Base-by-base conservation (phyloP, 2,888 invertebrate species). In the Argynnis bischoffii region DNA sequence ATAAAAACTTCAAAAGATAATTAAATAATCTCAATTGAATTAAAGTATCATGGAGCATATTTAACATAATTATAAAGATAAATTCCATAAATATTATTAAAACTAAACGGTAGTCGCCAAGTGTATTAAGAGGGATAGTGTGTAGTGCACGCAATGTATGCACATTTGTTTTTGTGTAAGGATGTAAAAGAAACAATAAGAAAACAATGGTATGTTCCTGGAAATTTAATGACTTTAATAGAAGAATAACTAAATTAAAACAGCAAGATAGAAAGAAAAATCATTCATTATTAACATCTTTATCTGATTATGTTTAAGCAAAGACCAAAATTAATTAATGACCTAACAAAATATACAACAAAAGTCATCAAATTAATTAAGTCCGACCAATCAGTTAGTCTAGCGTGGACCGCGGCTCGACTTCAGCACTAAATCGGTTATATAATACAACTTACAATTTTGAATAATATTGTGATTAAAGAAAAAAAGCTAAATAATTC, bases 261-360 rank as follows among this genome's bases (percentile, higher is more conserved):
- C 92, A 92, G 92, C 90, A 90, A 91, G 88, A 90, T 90, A 88
- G 85, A 92, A 90, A 88, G 87, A 90, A 78, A 89, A 90, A 88
- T 84, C 82, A 87, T 87, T 88, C 86, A 90, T 88, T 82, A 84
- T 85, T 88, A 91, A 90, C 89, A 91, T 89, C 86, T 89, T 87
- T 81, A 84, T 88, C 86, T 83, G 88, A 90, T 90, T 89, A 90
- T 84, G 84, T 85, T 86, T 79, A 85, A 92, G 89, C 88, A 83
- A 87, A 81, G 90, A 91, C 88, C 86, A 89, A 90, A 92, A 92
- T 92, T 92, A 92, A 92, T 90, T 89, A 92, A 92, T 92, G 92
- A 92, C 92, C 92, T 91, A 92, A 92, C 92, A 92, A 92, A 92
- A 92, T 92, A 92, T 92, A 92, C 92, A 92, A 92, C 92, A 92